Conservation (phyloP, 2,888 invertebrate species). For the Oscheius sp. region DNA sequence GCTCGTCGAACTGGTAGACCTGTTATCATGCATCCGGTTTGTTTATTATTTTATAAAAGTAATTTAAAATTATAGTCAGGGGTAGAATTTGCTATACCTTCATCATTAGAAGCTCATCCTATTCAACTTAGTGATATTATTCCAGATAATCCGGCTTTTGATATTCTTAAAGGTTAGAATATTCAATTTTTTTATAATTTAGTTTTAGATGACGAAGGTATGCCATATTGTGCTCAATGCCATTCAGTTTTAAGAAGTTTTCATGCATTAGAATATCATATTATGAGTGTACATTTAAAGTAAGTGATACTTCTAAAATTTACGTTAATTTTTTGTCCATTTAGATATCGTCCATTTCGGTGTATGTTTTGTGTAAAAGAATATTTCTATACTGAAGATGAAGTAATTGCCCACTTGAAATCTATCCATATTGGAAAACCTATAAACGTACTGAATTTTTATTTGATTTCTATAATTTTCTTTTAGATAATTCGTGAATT, state of each 20-base stretch:
- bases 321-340: constrained; percentile 3
- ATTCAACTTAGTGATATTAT: constrained; percentile 44
- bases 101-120: constrained; percentile 51
- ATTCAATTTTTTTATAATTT: constrained; percentile 1
- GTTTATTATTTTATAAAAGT: constrained; percentile 27
- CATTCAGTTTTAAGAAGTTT: constrained; percentile 49
- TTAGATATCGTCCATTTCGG: constrained; percentile 49
- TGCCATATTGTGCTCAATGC: constrained; percentile 48
- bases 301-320: constrained; percentile 23
- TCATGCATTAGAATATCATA: constrained; percentile 53
- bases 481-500: constrained; percentile 38
- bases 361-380: constrained; percentile 52
- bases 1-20: constrained; percentile 36
- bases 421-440: constrained; percentile 34
- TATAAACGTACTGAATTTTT: constrained; percentile 11
- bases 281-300: constrained; percentile 49
- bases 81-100: constrained; percentile 47
- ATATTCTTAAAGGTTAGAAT: constrained; percentile 50
- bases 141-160: constrained; percentile 42
- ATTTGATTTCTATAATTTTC: not conserved
- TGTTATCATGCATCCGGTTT: constrained; percentile 33
- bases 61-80: constrained; percentile 50
- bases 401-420: constrained; percentile 47
- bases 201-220: constrained; percentile 39
- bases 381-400: constrained; percentile 51